Conservation (phyloP, 2,888 invertebrate species). For the Cancer borealis region DNA sequence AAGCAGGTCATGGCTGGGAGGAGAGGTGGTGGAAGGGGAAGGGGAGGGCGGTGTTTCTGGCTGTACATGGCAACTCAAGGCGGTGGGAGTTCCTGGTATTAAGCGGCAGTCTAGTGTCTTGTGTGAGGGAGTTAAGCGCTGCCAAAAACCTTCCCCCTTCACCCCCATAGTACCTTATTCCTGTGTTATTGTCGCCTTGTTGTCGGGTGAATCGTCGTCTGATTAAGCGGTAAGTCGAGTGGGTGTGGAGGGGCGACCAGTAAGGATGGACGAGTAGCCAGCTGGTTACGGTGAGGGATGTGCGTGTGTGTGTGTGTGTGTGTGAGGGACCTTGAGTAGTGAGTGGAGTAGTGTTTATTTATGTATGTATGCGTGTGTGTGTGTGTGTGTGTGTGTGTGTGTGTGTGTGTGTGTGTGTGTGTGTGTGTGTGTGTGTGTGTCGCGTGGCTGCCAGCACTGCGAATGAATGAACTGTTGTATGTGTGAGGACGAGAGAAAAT, state of each 20-base stretch:
- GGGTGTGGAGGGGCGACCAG: not conserved
- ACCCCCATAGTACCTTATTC: not conserved
- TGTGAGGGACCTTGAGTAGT: not conserved
- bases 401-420: conserved; percentile 6
- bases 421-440: conserved; percentile 11
- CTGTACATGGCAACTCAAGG: conserved; percentile 20
- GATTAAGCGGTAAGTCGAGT: not conserved
- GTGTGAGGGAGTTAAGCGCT: conserved; percentile 9
- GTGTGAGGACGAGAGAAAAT: not conserved
- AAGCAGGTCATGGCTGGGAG: not conserved
- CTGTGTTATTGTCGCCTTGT: not conserved
- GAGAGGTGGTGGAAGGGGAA: not conserved
- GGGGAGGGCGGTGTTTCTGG: not conserved
- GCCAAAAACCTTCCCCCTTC: conserved; percentile 1
- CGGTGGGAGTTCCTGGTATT: not conserved
- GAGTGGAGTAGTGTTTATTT: not conserved
- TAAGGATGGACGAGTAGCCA: not conserved
- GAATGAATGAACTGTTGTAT: conserved; percentile 1
- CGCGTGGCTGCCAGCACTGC: not conserved
- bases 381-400: conserved; percentile 8
- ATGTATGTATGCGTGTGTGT: not conserved
- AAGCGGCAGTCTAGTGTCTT: not conserved
- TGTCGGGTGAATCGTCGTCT: not conserved
- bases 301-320: not conserved
- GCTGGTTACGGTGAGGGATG: not conserved